Percentiles rank a stretch among this genome's conserved stretches.
Conservation (phyloP, 2,797 vertebrate species). For the Bradypodion pumilum region DNA sequence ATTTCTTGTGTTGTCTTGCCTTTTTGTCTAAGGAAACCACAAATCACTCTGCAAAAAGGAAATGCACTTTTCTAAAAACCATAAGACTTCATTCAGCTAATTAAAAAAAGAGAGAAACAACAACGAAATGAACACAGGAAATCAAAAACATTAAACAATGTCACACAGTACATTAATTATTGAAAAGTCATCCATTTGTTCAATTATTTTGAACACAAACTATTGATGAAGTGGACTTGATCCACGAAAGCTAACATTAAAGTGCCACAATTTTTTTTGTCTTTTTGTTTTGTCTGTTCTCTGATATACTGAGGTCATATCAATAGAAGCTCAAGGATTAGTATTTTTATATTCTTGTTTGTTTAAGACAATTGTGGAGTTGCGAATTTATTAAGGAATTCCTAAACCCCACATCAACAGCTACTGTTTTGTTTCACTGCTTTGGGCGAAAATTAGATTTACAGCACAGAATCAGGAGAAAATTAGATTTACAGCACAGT, state of each 20-base stretch:
- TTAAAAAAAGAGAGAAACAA: slow-evolving; percentile 18
- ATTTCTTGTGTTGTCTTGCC: slow-evolving; percentile 75
- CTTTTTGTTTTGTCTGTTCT: too few relatives aligned
- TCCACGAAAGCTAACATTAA: too few relatives aligned
- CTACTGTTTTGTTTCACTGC: not conserved
- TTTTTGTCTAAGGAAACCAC: slow-evolving; percentile 69
- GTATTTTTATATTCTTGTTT: not conserved
- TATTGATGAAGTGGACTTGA: too few relatives aligned
- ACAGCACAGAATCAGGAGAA: too few relatives aligned
- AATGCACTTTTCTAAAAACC: slow-evolving; percentile 53
- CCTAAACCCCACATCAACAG: not conserved
- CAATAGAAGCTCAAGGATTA: not conserved
- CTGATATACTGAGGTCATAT: too few relatives aligned
- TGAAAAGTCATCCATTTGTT: not conserved
- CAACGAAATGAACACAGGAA: slow-evolving; percentile 25
- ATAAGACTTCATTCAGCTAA: slow-evolving; percentile 58
- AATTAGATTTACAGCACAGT: too few relatives aligned
- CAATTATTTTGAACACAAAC: not conserved
- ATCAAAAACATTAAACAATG: slow-evolving; percentile 3
- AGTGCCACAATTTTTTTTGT: too few relatives aligned
- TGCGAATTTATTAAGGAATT: not conserved
- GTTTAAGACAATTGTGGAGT: not conserved
- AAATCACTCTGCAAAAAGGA: slow-evolving; percentile 76
- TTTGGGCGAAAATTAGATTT: not conserved
- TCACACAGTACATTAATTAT: slow-evolving; percentile 29